Evolutionary conservation across 2,113 vertebrate species (phyloP), one percentile per base, ranked within the genome.

Genomic region (Phaethon lepturus): DNA sequence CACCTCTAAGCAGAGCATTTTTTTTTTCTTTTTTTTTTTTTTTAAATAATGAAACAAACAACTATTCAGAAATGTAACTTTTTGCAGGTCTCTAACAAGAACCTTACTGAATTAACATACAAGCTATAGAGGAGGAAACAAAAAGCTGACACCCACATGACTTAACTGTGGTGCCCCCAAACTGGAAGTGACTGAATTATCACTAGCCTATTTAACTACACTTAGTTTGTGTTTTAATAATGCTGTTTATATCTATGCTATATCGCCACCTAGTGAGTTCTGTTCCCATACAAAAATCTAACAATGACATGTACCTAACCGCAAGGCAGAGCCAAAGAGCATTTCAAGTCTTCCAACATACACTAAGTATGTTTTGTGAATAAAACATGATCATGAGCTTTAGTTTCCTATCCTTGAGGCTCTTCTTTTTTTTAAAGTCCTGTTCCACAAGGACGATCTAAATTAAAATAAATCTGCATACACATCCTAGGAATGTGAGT

Each of bases 181-280:
- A 75, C 38, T 68, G n/a, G 59, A 87, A 82, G 74, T 5, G 31
- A 90, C 53, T 26, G 44, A 64, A 62, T 71, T 38, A 81, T 16
- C 66, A 58, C 28, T 38, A 78, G 68, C 3, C 5, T 53, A 42
- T 79, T 93, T 50, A 77, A 40, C 8, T 3, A 53, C 50, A 47
- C 40, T 10, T 50, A 42, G 33, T 47, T 50, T 42, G 58, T 28
- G 33, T 44, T 86, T 60, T 47, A 86, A 62, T 50, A 74, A 63
- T 2, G 25, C 18, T 26, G 33, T 71, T 88, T 67, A 42, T 18
- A 9, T 22, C 47, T 64, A n/a, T 81, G 18, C 84, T 87, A 58
- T 40, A 95, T 49, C 85, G 96, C 97, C 97, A 98, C 59, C 97
- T 98, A 96, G 96, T 49, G 97, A 94, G 60, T 23, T 19, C 58